phyloP scores from a whole-genome alignment of 2,797 vertebrate genomes.

The Hoplostethus atlanticus region DNA sequence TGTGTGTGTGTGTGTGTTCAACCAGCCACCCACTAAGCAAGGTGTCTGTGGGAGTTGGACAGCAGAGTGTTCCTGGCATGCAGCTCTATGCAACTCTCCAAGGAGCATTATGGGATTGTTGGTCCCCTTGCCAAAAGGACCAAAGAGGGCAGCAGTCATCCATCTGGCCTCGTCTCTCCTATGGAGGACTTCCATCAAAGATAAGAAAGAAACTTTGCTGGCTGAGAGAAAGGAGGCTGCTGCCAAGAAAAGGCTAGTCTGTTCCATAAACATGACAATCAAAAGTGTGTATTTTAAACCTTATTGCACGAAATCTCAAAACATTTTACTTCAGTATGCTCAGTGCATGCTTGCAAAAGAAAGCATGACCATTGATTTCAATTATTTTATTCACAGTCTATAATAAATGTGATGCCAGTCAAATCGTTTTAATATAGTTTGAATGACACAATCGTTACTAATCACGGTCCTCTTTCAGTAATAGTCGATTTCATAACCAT shows the following conservation, averaged over 20 bases:
- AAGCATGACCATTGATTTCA: slow-evolving; percentile 13
- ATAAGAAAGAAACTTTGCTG: slow-evolving; percentile 72
- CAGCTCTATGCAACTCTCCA: slow-evolving; percentile 54
- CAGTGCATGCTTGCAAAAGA: neutral
- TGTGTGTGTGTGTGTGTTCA: slow-evolving; percentile 50
- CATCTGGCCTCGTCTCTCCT: slow-evolving; percentile 76
- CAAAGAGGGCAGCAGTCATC: slow-evolving; percentile 78
- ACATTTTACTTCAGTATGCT: neutral
- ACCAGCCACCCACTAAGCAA: slow-evolving; percentile 75
- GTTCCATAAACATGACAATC: slow-evolving; percentile 36
- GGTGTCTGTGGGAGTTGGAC: slow-evolving; percentile 75
- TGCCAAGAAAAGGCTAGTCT: slow-evolving; percentile 39
- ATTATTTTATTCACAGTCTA: neutral
- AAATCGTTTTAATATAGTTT: neutral
- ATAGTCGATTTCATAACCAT: neutral
- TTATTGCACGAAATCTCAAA: slow-evolving; percentile 31
- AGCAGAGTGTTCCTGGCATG: slow-evolving; percentile 77
- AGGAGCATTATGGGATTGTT: slow-evolving; percentile 71
- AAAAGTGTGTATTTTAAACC: slow-evolving; percentile 35
- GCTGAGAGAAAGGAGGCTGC: slow-evolving; percentile 31
- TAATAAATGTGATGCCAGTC: neutral
- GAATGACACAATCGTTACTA: slow-evolving; percentile 2
- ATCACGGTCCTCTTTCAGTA: slow-evolving; percentile 30
- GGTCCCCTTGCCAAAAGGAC: slow-evolving; percentile 68
- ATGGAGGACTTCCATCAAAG: slow-evolving; percentile 60